Conservation (phyloP, 2,113 vertebrate species). For the Platichthys flesus region DNA sequence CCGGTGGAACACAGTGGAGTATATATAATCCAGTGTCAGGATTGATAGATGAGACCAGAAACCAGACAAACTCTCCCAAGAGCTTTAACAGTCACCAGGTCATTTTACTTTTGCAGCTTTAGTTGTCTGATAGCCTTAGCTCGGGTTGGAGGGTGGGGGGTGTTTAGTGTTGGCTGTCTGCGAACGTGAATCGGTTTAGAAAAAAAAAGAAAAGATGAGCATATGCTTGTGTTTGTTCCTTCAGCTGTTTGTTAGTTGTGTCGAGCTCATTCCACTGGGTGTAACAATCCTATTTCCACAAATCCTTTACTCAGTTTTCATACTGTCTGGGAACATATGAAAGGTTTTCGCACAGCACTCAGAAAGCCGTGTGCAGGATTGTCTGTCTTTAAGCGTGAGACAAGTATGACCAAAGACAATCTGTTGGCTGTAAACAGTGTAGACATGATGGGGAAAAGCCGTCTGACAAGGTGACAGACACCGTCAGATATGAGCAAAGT, state of each 20-base stretch:
- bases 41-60: constrained; percentile 66
- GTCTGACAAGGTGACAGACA: not conserved
- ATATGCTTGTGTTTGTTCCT: constrained; percentile 40
- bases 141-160: constrained; percentile 31
- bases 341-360: not conserved
- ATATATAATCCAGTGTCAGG: constrained; percentile 53
- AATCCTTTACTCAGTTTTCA: constrained; percentile 34
- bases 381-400: constrained; percentile 7
- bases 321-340: constrained; percentile 27
- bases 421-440: not conserved
- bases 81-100: constrained; percentile 71
- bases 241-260: constrained; percentile 24
- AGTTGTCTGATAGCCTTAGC: constrained; percentile 74
- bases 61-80: constrained; percentile 71
- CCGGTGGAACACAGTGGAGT: constrained; percentile 17
- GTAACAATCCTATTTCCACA: constrained; percentile 22
- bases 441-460: not conserved
- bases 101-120: constrained; percentile 73
- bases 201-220: constrained; percentile 39
- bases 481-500: too few relatives aligned
- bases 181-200: constrained; percentile 49
- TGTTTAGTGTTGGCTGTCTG: constrained; percentile 49
- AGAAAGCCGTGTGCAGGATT: constrained; percentile 1
- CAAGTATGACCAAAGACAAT: constrained; percentile 1
- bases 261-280: constrained; percentile 29